Conservation (phyloP, 37 sponge, comb jelly and placozoan genomes). For the Amphimedon queenslandica region DNA sequence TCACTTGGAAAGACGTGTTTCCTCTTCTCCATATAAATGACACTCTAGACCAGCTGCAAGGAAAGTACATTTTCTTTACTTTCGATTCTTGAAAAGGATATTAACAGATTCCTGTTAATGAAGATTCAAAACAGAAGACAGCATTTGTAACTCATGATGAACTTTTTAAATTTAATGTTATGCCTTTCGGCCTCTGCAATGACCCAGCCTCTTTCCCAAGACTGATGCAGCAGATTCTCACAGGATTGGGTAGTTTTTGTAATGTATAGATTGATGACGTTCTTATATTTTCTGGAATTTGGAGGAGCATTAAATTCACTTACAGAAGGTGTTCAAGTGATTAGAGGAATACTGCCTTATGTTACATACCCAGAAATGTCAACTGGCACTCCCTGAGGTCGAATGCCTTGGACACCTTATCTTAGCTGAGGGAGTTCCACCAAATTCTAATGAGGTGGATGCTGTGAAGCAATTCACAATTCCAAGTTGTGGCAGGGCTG, state of each 20-base stretch:
- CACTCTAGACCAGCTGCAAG: slow-evolving; percentile 9
- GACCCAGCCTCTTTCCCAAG: slow-evolving; percentile 2
- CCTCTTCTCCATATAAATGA: slow-evolving; percentile 19
- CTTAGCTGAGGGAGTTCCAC: neutral
- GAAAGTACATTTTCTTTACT: neutral
- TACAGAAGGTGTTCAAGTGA: neutral
- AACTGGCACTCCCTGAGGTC: neutral
- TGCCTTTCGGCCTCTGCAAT: slow-evolving; percentile 16
- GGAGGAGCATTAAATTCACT: slow-evolving; percentile 23
- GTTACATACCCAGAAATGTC: neutral
- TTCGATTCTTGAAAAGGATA: neutral
- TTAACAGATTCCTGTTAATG: slow-evolving; percentile 1
- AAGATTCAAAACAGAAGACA: slow-evolving; percentile 9
- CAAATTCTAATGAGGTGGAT: neutral
- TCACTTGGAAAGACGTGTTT: slow-evolving; percentile 8
- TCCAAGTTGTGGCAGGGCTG: neutral
- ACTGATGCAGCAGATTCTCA: slow-evolving; percentile 15
- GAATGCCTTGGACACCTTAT: slow-evolving; percentile 5
- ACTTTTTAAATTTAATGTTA: slow-evolving; percentile 12
- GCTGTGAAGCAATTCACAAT: neutral
- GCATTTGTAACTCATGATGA: slow-evolving; percentile 19
- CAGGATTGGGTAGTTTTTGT: neutral
- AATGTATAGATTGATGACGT: slow-evolving; percentile 30
- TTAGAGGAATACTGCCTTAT: neutral
- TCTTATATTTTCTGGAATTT: slow-evolving; percentile 6